A percentile compares a stretch with the other conserved stretches of the same genome.
These are phyloP conservation scores for Patella pellucida DNA, from an alignment of 2,888 invertebrate species.

Conservation along the genomic window DNA sequence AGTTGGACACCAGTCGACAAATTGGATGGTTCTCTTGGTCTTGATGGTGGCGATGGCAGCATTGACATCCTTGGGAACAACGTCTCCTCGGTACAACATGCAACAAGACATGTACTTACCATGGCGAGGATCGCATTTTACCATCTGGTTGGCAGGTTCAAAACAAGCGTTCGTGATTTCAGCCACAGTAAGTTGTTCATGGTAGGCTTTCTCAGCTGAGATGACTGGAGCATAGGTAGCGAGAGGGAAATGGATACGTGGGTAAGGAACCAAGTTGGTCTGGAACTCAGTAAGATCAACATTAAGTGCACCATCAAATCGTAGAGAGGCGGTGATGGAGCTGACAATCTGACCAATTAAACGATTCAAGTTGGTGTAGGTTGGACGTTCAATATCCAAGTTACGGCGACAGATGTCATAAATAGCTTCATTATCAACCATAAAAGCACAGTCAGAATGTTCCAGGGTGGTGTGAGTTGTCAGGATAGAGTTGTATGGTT, in stretches of 20 bases:
- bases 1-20: conserved; percentile 68
- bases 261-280: conserved; percentile 71
- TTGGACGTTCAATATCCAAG: conserved; percentile 85
- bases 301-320: conserved; percentile 73
- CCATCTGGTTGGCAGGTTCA: conserved; percentile 68
- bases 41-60: conserved; percentile 69
- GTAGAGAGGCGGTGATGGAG: conserved; percentile 71
- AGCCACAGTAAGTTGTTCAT: conserved; percentile 79
- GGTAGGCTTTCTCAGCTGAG: conserved; percentile 94
- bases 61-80: conserved; percentile 70
- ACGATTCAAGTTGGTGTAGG: conserved; percentile 90
- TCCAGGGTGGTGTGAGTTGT: conserved; percentile 94
- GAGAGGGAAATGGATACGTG: conserved; percentile 86
- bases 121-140: conserved; percentile 69
- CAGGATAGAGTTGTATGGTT: conserved; percentile 94
- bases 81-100: conserved; percentile 70
- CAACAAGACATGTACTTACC: conserved; percentile 74
- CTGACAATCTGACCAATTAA: conserved; percentile 87
- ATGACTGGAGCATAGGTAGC: conserved; percentile 91
- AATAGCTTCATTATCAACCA: conserved; percentile 93
- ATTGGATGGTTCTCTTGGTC: conserved; percentile 68
- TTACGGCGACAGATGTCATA: conserved; percentile 86
- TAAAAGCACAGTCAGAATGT: conserved; percentile 95
- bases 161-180: conserved; percentile 67
- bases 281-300: conserved; percentile 74